These are phyloP conservation scores for Coendou prehensilis DNA, from an alignment of 2,797 vertebrate species.

Conservation along the genomic window DNA sequence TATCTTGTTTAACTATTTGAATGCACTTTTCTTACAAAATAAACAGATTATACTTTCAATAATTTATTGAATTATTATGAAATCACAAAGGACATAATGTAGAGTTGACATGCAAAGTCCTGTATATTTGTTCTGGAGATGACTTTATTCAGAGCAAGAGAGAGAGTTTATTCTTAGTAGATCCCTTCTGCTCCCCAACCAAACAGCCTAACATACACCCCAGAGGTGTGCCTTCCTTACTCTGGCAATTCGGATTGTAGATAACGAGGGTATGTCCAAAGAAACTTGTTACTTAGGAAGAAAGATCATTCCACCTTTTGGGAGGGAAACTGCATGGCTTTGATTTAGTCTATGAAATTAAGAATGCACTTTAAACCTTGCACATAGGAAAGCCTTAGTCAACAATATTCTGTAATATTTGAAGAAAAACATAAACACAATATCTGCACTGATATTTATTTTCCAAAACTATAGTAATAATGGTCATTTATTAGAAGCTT, in stretches of 20 bases:
- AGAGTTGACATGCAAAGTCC: slow-evolving; percentile 7
- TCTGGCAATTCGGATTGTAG: not conserved
- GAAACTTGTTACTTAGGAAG: slow-evolving; percentile 9
- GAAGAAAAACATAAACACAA: not conserved
- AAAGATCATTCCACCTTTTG: not conserved
- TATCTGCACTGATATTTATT: slow-evolving; percentile 17
- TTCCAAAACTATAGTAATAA: not conserved
- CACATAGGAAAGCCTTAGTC: not conserved
- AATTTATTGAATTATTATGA: not conserved
- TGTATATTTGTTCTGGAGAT: not conserved
- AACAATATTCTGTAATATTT: slow-evolving; percentile 24
- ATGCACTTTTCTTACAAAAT: not conserved
- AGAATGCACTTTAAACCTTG: not conserved
- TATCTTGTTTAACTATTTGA: slow-evolving; percentile 14
- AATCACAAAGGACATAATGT: not conserved
- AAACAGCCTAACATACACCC: not conserved
- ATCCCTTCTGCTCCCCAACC: not conserved
- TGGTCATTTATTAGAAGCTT: slow-evolving; percentile 14
- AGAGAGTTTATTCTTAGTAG: not conserved
- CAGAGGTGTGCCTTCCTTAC: not conserved
- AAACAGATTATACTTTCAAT: slow-evolving; percentile 20
- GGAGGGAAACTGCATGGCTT: not conserved
- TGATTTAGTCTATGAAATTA: slow-evolving; percentile 11
- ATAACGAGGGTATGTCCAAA: not conserved
- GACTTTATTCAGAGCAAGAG: not conserved